Conservation (phyloP, 2,888 invertebrate genomes). For the Patella pellucida region DNA sequence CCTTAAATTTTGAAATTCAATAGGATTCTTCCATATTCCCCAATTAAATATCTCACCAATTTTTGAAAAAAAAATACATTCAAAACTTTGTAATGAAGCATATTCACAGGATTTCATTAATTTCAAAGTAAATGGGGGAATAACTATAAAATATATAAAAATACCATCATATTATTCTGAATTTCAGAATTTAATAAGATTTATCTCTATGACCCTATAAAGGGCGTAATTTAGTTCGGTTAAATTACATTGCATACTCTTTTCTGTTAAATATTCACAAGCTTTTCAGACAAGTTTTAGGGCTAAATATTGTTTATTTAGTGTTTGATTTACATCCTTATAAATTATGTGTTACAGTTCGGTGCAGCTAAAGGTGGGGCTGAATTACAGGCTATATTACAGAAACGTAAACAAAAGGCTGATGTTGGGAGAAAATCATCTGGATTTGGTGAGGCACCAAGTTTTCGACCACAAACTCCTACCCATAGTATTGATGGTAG, state of each 20-base stretch:
- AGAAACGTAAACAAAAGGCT: slow-evolving; percentile 40
- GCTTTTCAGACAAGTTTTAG: neutral
- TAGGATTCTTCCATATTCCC: too few relatives aligned
- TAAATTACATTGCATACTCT: neutral
- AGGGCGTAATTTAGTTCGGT: neutral
- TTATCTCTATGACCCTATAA: too few relatives aligned
- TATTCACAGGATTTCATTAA: too few relatives aligned
- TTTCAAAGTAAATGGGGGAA: too few relatives aligned
- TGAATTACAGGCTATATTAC: slow-evolving; percentile 46
- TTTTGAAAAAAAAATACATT: too few relatives aligned
- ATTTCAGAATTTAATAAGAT: too few relatives aligned
- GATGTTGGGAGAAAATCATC: slow-evolving; percentile 31
- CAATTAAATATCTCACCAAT: too few relatives aligned
- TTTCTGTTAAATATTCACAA: neutral
- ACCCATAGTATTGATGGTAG: slow-evolving; percentile 36
- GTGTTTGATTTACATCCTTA: neutral
- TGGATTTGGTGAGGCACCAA: slow-evolving; percentile 39
- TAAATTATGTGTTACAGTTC: slow-evolving; percentile 33
- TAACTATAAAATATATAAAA: too few relatives aligned
- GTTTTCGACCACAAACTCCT: slow-evolving; percentile 42
- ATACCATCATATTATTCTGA: too few relatives aligned
- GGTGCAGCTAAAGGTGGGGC: slow-evolving; percentile 39
- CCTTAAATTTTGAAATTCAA: too few relatives aligned
- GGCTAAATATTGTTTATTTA: neutral
- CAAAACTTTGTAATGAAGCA: too few relatives aligned